A percentile compares a stretch with the other conserved stretches of the same genome.
Evolutionary conservation across 2,888 invertebrate species (phyloP).

Genomic region (Sipha maydis): DNA sequence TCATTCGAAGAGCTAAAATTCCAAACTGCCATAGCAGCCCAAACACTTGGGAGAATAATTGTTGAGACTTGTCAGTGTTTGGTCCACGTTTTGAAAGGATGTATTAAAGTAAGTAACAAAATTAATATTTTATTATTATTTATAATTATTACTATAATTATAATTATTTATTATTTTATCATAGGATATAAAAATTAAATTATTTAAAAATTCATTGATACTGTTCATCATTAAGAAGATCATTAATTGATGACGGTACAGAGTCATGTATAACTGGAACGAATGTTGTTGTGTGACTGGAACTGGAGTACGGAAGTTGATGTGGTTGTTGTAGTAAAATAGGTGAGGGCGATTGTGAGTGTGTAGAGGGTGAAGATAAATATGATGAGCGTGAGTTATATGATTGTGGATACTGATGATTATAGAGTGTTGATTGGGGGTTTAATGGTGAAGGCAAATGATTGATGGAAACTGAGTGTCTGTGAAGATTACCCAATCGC

Average conservation of each 20-base stretch:
- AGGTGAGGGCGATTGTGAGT: not conserved
- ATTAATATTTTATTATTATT: constrained; percentile 8
- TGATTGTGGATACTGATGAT: constrained; percentile 16
- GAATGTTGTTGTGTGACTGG: constrained; percentile 13
- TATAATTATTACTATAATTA: no score
- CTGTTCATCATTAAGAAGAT: constrained; percentile 26
- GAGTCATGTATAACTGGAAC: not conserved
- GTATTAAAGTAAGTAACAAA: constrained; percentile 23
- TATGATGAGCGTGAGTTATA: not conserved
- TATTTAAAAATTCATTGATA: constrained; percentile 29
- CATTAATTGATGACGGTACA: constrained; percentile 19
- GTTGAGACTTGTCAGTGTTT: constrained; percentile 37
- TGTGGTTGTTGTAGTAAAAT: constrained; percentile 36
- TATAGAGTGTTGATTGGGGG: not conserved
- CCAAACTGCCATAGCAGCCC: no score
- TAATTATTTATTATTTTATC: constrained; percentile 27
- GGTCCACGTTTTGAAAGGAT: constrained; percentile 35
- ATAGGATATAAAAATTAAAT: constrained; percentile 12
- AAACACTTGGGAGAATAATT: constrained; percentile 46
- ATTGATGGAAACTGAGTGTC: constrained; percentile 30
- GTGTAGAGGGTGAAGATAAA: constrained; percentile 5
- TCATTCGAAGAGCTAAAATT: no score
- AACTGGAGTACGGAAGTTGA: constrained; percentile 22
- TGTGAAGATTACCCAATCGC: constrained; percentile 31
- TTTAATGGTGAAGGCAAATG: constrained; percentile 9